These are phyloP conservation scores for mouse (Mus musculus) DNA, from an alignment of 2,113 vertebrate species.

Conservation along the genomic window DNA sequence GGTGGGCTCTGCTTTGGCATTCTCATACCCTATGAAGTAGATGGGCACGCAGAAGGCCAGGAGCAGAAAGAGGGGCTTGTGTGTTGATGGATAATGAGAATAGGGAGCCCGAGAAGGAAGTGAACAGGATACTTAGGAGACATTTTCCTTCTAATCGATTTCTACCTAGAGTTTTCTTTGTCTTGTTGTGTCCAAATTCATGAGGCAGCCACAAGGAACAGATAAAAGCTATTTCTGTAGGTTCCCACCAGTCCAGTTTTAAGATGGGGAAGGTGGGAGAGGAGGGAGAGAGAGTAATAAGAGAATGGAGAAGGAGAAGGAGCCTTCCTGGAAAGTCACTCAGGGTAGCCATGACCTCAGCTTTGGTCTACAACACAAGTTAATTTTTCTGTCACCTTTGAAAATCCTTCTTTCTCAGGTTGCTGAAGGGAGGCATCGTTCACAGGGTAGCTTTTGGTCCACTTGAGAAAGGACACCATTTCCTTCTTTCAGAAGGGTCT, in stretches of 20 bases:
- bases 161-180: neutral
- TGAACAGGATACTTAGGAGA: neutral
- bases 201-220: neutral
- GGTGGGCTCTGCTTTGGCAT: neutral
- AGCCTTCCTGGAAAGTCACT: neutral
- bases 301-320: neutral
- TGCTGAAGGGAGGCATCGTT: neutral
- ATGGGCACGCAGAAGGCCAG: neutral
- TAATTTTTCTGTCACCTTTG: neutral
- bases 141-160: neutral
- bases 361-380: neutral
- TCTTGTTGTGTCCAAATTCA: neutral
- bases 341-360: neutral
- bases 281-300: neutral
- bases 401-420: neutral
- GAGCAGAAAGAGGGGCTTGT: neutral
- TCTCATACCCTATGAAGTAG: neutral
- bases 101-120: neutral
- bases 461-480: conserved; percentile 14
- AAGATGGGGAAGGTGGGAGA: fast-evolving
- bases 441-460: neutral
- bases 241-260: neutral
- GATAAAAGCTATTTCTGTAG: neutral
- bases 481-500: conserved; percentile 44
- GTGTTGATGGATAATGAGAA: neutral